A percentile compares a stretch with the other conserved stretches of the same genome.
These are phyloP conservation scores for Nineta flava DNA, from an alignment of 2,888 invertebrate species.

Conservation along the genomic window DNA sequence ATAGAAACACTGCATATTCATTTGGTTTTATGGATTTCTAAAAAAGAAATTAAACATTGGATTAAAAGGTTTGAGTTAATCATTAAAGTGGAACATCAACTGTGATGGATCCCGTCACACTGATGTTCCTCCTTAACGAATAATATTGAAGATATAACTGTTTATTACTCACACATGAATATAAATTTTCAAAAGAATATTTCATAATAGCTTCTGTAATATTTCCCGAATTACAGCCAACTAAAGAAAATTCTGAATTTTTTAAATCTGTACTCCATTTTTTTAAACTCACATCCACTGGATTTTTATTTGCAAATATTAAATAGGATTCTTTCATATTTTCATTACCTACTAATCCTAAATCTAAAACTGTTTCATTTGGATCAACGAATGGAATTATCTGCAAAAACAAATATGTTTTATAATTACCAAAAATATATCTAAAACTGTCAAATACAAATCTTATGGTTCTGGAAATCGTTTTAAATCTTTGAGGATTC, in stretches of 20 bases:
- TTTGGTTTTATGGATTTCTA: conserved; percentile 38
- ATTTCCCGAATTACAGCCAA: conserved; percentile 41
- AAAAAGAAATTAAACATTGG: conserved; percentile 16
- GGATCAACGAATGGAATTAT: conserved; percentile 4
- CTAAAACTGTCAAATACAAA: conserved; percentile 23
- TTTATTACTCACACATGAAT: conserved; percentile 23
- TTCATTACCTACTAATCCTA: conserved; percentile 48
- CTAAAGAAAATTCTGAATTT: conserved; percentile 37
- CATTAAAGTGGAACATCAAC: background rate
- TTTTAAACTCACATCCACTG: conserved; percentile 47
- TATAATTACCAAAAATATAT: conserved; percentile 23
- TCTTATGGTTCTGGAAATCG: conserved; percentile 16
- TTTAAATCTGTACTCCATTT: conserved; percentile 43
- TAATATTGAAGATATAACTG: background rate
- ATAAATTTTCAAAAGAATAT: conserved; percentile 25
- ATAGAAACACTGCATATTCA: conserved; percentile 52
- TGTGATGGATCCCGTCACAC: background rate
- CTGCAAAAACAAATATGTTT: conserved; percentile 12
- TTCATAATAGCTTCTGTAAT: conserved; percentile 22
- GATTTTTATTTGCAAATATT: conserved; percentile 58
- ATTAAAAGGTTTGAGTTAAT: too few species aligned
- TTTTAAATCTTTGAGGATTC: too few species aligned
- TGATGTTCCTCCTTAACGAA: background rate
- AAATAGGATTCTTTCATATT: conserved; percentile 52
- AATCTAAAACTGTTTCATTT: conserved; percentile 27